phyloP scores from a whole-genome alignment of 2,797 vertebrate genomes.

The Cuculus canorus region DNA sequence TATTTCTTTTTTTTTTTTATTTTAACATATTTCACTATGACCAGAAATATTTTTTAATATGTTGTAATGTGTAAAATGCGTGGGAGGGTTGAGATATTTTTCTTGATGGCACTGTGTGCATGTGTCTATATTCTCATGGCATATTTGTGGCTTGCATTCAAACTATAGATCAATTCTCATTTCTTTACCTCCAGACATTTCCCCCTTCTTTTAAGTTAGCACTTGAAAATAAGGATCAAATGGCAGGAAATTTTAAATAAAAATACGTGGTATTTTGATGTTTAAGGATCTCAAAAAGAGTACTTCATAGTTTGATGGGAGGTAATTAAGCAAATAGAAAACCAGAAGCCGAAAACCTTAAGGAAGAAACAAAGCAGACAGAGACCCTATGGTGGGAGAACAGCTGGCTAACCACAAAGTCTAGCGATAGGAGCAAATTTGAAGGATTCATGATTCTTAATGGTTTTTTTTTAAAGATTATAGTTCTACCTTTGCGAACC shows the following conservation, averaged over 20 bases:
- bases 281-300: not conserved
- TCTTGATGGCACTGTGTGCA: slow-evolving; percentile 43
- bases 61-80: slow-evolving; percentile 58
- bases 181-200: slow-evolving; percentile 27
- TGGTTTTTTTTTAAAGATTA: not conserved
- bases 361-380: slow-evolving; percentile 10
- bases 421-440: not conserved
- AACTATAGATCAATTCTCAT: slow-evolving; percentile 54
- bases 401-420: not conserved
- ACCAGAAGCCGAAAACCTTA: not conserved
- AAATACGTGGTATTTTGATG: not conserved
- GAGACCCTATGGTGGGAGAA: not conserved
- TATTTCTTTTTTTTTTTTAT: not conserved
- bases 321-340: slow-evolving; percentile 45
- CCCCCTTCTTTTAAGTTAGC: not conserved
- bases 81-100: slow-evolving; percentile 63
- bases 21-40: slow-evolving; percentile 28
- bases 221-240: slow-evolving; percentile 16
- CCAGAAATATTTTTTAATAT: slow-evolving; percentile 61
- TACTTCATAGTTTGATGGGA: not conserved
- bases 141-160: slow-evolving; percentile 62
- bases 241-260: slow-evolving; percentile 5
- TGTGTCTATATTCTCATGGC: slow-evolving; percentile 51
- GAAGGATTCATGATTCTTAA: not conserved
- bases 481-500: not conserved